A percentile compares a stretch with the other conserved stretches of the same genome.
These are phyloP conservation scores for Mylabris sibirica DNA, from an alignment of 2,888 invertebrate species.

Conservation along the genomic window DNA sequence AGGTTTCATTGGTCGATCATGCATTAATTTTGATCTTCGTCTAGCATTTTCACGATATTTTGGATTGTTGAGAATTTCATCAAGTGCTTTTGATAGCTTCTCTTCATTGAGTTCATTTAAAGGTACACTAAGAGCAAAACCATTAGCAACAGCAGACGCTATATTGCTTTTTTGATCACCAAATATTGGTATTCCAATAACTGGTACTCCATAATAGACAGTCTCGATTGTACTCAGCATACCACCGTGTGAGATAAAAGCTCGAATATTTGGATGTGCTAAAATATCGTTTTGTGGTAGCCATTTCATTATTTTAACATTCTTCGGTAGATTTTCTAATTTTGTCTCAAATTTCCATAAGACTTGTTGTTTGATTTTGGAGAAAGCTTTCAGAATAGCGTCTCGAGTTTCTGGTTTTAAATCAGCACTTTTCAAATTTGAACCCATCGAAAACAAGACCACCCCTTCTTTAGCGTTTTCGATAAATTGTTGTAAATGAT, in stretches of 20 bases:
- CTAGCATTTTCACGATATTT: conserved; percentile 38
- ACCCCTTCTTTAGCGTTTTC: conserved; percentile 44
- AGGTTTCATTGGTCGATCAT: conserved; percentile 39
- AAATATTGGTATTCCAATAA: conserved; percentile 64
- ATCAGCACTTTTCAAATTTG: conserved; percentile 53
- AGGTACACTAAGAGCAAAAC: conserved; percentile 39
- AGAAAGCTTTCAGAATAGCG: conserved; percentile 53
- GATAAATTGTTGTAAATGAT: conserved; percentile 42
- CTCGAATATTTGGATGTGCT: conserved; percentile 65
- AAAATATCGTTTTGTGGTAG: conserved; percentile 56
- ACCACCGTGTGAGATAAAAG: conserved; percentile 69
- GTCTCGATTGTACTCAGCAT: conserved; percentile 67
- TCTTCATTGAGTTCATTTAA: conserved; percentile 39
- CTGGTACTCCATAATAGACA: conserved; percentile 62
- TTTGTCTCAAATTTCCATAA: conserved; percentile 62
- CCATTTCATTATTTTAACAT: conserved; percentile 59
- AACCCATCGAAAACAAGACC: conserved; percentile 61
- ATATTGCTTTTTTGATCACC: conserved; percentile 64
- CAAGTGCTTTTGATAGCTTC: conserved; percentile 36
- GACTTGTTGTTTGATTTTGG: conserved; percentile 57
- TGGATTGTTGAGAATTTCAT: conserved; percentile 41
- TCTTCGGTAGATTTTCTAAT: conserved; percentile 50
- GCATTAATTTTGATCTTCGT: conserved; percentile 37
- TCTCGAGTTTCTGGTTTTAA: conserved; percentile 49
- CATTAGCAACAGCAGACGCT: conserved; percentile 55